Base-by-base conservation (phyloP, 2,888 invertebrate genomes). In the Dryobotodes eremita region DNA sequence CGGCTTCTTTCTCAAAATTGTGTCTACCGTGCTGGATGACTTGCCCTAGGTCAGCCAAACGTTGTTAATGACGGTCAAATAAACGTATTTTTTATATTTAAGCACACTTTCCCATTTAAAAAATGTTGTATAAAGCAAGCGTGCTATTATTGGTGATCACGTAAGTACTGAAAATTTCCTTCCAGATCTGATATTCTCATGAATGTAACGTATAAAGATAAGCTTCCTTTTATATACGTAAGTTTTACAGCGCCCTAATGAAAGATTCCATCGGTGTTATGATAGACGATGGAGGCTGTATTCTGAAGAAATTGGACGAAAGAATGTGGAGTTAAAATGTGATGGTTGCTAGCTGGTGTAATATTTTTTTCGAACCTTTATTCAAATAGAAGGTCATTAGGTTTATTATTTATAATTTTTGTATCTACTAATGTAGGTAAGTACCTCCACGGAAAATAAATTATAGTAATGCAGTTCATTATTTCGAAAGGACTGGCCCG, bases 211-310 rank as follows among this genome's bases (percentile, higher is more conserved):
- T 62, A 36, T 64, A 70, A 71, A 71, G 81, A 85, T 82, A 89
- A 78, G 78, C 77, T 48, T 75, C 68, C 65, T 82, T 79, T 71
- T 83, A 84, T 82, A 72, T 81, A 79, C 71, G 80, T 83, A 85
- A 83, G 80, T 85, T 88, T 84, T 83, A 83, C 69, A 83, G 82
- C 80, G 20, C 69, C 48, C 69, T 91, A 90, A 90, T 89, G 89
- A 89, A 91, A 88, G 86, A 89, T 89, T 86, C 88, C 86, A 75
- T 82, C 80, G 71, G 70, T 77, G 75, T 80, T 86, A 80, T 81
- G 77, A 82, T 71, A 75, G 61, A 80, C 81, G 61, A 84, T 65
- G 68, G 57, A 46, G 62, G 75, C 31, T 46, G 36, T 84, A 84
- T 88, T 88, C 85, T 83, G 75, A 36, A 69, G 20, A 62, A 23